These are phyloP conservation scores for Xestia sexstrigata DNA, from an alignment of 2,888 invertebrate species.

Conservation along the genomic window DNA sequence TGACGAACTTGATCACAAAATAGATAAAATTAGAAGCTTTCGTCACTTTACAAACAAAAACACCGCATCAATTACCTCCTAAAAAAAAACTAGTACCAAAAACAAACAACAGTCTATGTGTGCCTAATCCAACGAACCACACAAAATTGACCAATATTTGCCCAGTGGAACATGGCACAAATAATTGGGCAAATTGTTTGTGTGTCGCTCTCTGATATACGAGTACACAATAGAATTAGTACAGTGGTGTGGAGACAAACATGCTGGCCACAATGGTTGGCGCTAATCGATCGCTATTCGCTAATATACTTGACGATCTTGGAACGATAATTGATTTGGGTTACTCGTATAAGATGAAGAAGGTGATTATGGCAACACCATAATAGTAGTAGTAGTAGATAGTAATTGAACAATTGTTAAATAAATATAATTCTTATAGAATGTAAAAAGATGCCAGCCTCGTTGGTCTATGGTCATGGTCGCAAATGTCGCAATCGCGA, in stretches of 20 bases:
- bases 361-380: neutral
- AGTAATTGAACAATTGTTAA: neutral
- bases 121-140: constrained; percentile 59
- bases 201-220: constrained; percentile 72
- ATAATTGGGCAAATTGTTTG: constrained; percentile 81
- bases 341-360: constrained; percentile 15
- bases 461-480: no score
- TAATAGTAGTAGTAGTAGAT: no score
- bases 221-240: constrained; percentile 63
- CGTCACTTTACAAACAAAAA: neutral
- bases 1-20: neutral
- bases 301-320: constrained; percentile 60
- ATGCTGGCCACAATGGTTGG: constrained; percentile 57
- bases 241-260: constrained; percentile 58
- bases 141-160: constrained; percentile 74
- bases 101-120: constrained; percentile 40
- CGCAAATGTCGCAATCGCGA: no score
- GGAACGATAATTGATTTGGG: constrained; percentile 42
- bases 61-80: constrained; percentile 1
- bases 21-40: no score
- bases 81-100: constrained; percentile 42
- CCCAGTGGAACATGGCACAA: constrained; percentile 72
- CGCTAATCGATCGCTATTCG: constrained; percentile 57
- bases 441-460: no score
- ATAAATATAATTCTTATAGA: neutral